These are phyloP conservation scores for Rhinichthys klamathensis DNA, from an alignment of 2,113 vertebrate genomes.

Conservation along the genomic window DNA sequence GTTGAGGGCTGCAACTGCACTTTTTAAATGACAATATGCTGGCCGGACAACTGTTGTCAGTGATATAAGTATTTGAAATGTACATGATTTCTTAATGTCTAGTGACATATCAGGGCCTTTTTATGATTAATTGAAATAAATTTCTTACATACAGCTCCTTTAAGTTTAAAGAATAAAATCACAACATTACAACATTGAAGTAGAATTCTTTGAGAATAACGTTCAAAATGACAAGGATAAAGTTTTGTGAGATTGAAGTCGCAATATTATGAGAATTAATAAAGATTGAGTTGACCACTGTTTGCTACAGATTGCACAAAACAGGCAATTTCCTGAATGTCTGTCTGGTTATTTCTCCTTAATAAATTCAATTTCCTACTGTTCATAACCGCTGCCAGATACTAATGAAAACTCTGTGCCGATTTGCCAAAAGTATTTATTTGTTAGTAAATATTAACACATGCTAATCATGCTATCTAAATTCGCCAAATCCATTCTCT, in stretches of 20 bases:
- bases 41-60: no score
- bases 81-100: no score
- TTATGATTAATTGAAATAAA: no score
- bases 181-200: neutral
- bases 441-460: neutral
- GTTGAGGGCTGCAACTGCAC: no score
- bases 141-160: no score
- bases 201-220: neutral
- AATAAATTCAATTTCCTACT: slow-evolving; percentile 2
- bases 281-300: neutral
- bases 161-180: neutral
- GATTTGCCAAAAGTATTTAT: neutral
- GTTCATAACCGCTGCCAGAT: neutral
- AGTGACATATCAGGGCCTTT: no score
- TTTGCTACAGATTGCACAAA: neutral
- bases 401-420: neutral
- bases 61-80: no score
- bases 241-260: neutral
- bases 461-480: neutral
- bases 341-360: neutral
- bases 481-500: neutral
- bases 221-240: neutral
- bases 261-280: neutral
- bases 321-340: slow-evolving; percentile 18
- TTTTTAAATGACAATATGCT: no score